These are phyloP conservation scores for Chiridota heheva DNA, from an alignment of 35 echinoderm and acorn worm species.

Conservation along the genomic window DNA sequence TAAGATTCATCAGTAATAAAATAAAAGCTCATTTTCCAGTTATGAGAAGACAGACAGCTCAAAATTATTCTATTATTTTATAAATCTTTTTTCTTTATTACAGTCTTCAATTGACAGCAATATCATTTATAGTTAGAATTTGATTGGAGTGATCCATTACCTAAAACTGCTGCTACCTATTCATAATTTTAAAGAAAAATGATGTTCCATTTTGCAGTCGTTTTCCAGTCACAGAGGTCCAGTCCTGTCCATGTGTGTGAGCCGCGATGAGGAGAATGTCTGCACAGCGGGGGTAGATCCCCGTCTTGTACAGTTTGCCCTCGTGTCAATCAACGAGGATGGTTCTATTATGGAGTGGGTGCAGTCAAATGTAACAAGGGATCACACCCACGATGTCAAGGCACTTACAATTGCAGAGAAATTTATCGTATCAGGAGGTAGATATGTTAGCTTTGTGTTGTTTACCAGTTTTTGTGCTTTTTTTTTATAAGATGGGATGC, in stretches of 20 bases:
- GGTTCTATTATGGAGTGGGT: conserved; percentile 49
- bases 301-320: conserved; percentile 54
- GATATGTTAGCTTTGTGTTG: background rate
- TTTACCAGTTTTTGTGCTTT: too few species aligned
- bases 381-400: conserved; percentile 87
- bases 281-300: conserved; percentile 74
- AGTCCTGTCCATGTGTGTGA: conserved; percentile 65
- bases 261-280: conserved; percentile 47
- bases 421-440: conserved; percentile 84
- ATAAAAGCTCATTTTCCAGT: too few species aligned
- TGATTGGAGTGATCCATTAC: too few species aligned
- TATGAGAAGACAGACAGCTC: too few species aligned
- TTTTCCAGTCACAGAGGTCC: conserved; percentile 75
- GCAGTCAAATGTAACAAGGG: conserved; percentile 14
- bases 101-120: too few species aligned
- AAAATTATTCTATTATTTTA: too few species aligned
- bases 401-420: conserved; percentile 57
- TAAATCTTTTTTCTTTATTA: too few species aligned
- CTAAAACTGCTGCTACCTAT: too few species aligned
- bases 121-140: too few species aligned
- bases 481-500: too few species aligned
- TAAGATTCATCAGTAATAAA: too few species aligned
- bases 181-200: background rate
- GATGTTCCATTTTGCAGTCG: conserved; percentile 64
- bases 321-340: conserved; percentile 11